Percentiles rank a stretch among this genome's conserved stretches.
These are phyloP conservation scores for Drosophila testacea DNA, from an alignment of 2,888 invertebrate genomes.

Conservation along the genomic window DNA sequence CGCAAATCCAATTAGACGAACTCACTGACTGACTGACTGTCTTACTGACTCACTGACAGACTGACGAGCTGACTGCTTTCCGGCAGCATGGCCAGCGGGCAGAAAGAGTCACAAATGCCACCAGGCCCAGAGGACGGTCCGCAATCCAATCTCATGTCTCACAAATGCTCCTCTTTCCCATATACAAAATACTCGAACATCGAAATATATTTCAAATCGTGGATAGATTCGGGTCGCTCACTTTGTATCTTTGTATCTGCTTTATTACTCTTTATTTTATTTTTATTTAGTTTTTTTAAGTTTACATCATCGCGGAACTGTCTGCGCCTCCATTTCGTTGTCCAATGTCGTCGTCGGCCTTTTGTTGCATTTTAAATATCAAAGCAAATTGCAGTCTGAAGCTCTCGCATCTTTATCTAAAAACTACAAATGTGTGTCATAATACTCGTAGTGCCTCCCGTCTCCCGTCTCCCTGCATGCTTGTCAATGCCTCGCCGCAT, in stretches of 20 bases:
- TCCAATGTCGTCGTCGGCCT: conserved; percentile 38
- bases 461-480: background rate
- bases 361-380: conserved; percentile 74
- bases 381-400: conserved; percentile 47
- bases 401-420: conserved; percentile 66
- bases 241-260: conserved; percentile 43
- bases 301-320: conserved; percentile 79
- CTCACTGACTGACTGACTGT: conserved; percentile 34
- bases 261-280: conserved; percentile 19
- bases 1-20: conserved; percentile 80
- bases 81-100: conserved; percentile 41
- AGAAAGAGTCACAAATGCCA: conserved; percentile 49
- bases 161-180: conserved; percentile 47
- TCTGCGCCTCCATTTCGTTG: conserved; percentile 24
- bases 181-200: conserved; percentile 17
- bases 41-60: conserved; percentile 2
- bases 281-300: conserved; percentile 45
- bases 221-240: conserved; percentile 62
- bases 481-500: conserved; percentile 12
- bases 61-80: conserved; percentile 1
- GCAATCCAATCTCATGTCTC: conserved; percentile 38
- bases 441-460: conserved; percentile 39
- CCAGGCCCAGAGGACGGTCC: conserved; percentile 46
- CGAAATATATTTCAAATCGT: conserved; percentile 48
- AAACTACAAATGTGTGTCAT: conserved; percentile 73